Percentiles rank a stretch among this genome's conserved stretches.
Conservation (phyloP, 2,888 invertebrate species). For the Hipparchia sbordonii region DNA sequence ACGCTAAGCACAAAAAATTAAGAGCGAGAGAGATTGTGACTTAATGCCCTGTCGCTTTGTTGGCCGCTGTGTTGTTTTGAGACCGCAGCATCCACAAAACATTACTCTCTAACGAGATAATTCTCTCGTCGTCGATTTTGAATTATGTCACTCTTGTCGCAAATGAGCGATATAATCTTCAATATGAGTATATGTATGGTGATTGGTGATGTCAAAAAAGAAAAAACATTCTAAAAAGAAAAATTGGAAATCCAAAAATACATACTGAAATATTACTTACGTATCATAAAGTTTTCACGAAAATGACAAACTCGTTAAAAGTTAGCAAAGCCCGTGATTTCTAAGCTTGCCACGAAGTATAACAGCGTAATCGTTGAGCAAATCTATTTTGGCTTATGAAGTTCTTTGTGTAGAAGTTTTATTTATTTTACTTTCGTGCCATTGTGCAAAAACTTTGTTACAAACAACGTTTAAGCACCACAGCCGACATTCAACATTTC, state of each 20-base stretch:
- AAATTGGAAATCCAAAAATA: neutral
- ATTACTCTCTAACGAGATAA: too few species aligned
- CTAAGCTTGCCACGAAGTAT: slow-evolving; percentile 15
- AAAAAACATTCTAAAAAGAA: too few species aligned
- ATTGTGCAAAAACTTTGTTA: slow-evolving; percentile 17
- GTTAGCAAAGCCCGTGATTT: slow-evolving; percentile 10
- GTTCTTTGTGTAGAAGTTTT: slow-evolving; percentile 19
- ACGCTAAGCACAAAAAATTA: too few species aligned
- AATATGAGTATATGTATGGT: too few species aligned
- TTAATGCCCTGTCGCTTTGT: too few species aligned
- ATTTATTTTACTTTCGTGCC: slow-evolving; percentile 19
- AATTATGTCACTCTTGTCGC: too few species aligned
- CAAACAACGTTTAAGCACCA: slow-evolving; percentile 14
- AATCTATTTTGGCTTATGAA: slow-evolving; percentile 23
- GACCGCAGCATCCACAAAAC: too few species aligned
- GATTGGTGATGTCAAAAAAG: too few species aligned
- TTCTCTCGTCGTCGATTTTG: too few species aligned
- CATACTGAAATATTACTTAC: neutral
- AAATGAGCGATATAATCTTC: too few species aligned
- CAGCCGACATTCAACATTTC: slow-evolving; percentile 3
- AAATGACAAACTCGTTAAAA: slow-evolving; percentile 14
- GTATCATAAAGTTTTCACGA: neutral
- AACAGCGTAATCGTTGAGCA: slow-evolving; percentile 16
- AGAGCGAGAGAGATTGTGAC: too few species aligned
- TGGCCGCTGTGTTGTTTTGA: too few species aligned